These are phyloP conservation scores for Ctenosaura bakeri DNA, from an alignment of 2,797 vertebrate species.

Conservation along the genomic window DNA sequence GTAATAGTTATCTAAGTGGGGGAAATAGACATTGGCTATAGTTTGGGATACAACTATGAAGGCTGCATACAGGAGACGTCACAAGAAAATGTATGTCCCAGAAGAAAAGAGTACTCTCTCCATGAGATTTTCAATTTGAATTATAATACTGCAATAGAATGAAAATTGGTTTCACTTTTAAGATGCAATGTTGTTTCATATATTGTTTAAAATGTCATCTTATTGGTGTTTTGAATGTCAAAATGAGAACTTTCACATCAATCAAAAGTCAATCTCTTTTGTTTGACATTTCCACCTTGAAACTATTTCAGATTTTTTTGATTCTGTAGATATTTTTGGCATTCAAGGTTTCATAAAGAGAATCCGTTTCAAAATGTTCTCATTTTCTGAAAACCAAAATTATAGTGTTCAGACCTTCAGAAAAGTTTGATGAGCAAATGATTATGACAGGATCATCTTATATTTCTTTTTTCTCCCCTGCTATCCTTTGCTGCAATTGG, in stretches of 20 bases:
- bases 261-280: conserved; percentile 29
- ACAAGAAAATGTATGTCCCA: neutral
- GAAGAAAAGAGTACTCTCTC: neutral
- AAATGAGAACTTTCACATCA: conserved; percentile 31
- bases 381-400: conserved; percentile 13
- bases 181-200: conserved; percentile 34
- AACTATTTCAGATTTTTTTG: conserved; percentile 32
- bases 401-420: neutral
- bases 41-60: neutral
- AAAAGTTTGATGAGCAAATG: neutral
- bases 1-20: neutral
- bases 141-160: conserved; percentile 10
- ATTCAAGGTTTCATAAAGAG: conserved; percentile 23
- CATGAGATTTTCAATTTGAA: conserved; percentile 4
- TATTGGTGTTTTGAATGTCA: conserved; percentile 40
- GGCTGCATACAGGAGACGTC: neutral
- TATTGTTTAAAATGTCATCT: conserved; percentile 30
- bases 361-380: conserved; percentile 23
- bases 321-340: conserved; percentile 1
- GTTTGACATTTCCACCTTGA: conserved; percentile 35
- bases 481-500: neutral
- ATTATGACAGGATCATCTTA: neutral
- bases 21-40: neutral
- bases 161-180: conserved; percentile 29
- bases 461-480: neutral